Evolutionary conservation across 2,113 vertebrate genomes (phyloP).

Genomic region (Phoenicopterus ruber): DNA sequence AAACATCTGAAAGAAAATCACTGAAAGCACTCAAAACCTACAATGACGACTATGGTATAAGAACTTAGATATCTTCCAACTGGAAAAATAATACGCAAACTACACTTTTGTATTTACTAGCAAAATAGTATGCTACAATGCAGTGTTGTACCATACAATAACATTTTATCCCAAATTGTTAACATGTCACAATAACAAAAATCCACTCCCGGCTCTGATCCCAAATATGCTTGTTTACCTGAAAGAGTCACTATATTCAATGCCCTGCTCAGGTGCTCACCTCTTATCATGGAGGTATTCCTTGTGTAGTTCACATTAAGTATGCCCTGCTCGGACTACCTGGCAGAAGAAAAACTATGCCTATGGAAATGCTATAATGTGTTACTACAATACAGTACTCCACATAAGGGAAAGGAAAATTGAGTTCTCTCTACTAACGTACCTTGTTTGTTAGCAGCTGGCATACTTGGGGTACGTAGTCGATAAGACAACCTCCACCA

Average conservation of each 20-base stretch:
- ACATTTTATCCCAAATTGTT: not conserved
- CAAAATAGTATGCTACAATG: not conserved
- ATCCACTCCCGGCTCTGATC: not conserved
- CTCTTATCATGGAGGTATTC: not conserved
- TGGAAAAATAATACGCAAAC: not conserved
- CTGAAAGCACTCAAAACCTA: not conserved
- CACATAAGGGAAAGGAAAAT: not conserved
- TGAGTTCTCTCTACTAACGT: slow-evolving; percentile 17
- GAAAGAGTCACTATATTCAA: not conserved
- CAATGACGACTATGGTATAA: not conserved
- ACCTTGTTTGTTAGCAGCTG: slow-evolving; percentile 98
- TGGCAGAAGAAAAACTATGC: not conserved
- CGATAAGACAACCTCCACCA: slow-evolving; percentile 94
- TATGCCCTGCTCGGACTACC: not conserved
- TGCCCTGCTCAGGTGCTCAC: accelerated
- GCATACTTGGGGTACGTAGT: slow-evolving; percentile 98
- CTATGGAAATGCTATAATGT: not conserved
- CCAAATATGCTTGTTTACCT: not conserved
- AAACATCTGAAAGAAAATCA: not conserved
- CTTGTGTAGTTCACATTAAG: not conserved
- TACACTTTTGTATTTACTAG: not conserved
- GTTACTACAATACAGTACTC: not conserved
- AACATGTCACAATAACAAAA: not conserved
- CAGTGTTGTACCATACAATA: not conserved
- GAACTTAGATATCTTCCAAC: not conserved